Evolutionary conservation across 2,797 vertebrate species (phyloP).

Genomic region (Calcarius lapponicus): DNA sequence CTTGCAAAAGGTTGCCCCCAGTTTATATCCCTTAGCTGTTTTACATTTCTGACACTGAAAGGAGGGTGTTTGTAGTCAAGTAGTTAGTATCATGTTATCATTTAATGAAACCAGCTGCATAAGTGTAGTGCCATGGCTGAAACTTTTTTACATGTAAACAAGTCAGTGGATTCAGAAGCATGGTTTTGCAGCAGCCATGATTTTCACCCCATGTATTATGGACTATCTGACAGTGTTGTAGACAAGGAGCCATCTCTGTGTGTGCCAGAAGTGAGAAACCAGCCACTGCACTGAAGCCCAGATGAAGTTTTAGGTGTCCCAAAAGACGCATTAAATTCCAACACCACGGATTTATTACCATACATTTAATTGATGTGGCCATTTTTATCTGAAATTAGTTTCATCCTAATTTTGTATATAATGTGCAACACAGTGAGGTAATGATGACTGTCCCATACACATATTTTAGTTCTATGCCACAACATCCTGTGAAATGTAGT

Average conservation of each 20-base stretch:
- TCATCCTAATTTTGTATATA: not conserved
- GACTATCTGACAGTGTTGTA: not conserved
- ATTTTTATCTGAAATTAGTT: constrained; percentile 8
- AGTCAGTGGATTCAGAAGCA: not conserved
- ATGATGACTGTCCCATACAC: not conserved
- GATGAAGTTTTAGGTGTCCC: not conserved
- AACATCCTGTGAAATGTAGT: not conserved
- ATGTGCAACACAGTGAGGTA: not conserved
- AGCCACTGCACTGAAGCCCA: not conserved
- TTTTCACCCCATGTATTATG: not conserved
- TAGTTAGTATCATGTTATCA: constrained; percentile 10
- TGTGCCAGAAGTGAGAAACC: not conserved
- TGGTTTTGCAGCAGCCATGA: not conserved
- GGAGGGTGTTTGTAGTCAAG: not conserved
- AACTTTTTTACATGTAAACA: not conserved
- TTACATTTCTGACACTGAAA: constrained; percentile 10
- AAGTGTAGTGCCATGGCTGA: not conserved
- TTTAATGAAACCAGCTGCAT: not conserved
- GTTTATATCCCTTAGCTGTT: constrained; percentile 3
- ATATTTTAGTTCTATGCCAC: not conserved
- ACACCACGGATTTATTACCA: not conserved
- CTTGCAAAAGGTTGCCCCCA: not conserved
- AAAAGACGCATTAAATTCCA: not conserved
- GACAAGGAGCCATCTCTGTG: not conserved
- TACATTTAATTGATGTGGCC: not conserved